Percentiles rank a stretch among this genome's conserved stretches.
These are phyloP conservation scores for Cataglyphis rosenhaueri DNA, from an alignment of 2,888 invertebrate genomes.

Conservation along the genomic window DNA sequence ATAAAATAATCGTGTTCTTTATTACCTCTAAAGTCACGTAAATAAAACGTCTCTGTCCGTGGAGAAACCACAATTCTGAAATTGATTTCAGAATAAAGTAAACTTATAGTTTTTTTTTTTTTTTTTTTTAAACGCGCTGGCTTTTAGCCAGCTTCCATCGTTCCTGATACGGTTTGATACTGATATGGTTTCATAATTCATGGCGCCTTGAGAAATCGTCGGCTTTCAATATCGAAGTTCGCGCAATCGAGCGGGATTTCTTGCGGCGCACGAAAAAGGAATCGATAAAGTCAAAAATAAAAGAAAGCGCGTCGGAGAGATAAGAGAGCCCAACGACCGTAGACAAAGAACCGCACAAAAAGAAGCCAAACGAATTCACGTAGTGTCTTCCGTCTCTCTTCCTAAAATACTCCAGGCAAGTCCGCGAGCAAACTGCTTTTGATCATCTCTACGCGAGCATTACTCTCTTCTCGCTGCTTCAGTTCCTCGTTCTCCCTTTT, in stretches of 20 bases:
- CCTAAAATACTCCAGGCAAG: constrained; percentile 72
- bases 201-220: constrained; percentile 41
- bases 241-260: constrained; percentile 56
- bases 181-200: constrained; percentile 47
- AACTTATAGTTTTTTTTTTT: neutral
- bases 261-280: constrained; percentile 9
- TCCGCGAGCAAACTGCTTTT: constrained; percentile 79
- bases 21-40: neutral
- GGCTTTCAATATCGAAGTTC: constrained; percentile 11
- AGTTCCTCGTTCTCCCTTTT: constrained; percentile 40
- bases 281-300: constrained; percentile 60
- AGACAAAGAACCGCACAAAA: constrained; percentile 71
- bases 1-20: neutral
- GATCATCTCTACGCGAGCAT: constrained; percentile 75
- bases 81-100: neutral
- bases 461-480: constrained; percentile 59
- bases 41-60: neutral
- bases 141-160: constrained; percentile 6
- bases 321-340: constrained; percentile 61
- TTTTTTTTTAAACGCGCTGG: neutral
- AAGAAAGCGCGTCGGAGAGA: constrained; percentile 51
- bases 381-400: constrained; percentile 44
- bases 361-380: constrained; percentile 71
- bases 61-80: neutral
- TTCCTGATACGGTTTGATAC: neutral